Evolutionary conservation across 2,888 invertebrate species (phyloP).

Genomic region (Phortica okadai): DNA sequence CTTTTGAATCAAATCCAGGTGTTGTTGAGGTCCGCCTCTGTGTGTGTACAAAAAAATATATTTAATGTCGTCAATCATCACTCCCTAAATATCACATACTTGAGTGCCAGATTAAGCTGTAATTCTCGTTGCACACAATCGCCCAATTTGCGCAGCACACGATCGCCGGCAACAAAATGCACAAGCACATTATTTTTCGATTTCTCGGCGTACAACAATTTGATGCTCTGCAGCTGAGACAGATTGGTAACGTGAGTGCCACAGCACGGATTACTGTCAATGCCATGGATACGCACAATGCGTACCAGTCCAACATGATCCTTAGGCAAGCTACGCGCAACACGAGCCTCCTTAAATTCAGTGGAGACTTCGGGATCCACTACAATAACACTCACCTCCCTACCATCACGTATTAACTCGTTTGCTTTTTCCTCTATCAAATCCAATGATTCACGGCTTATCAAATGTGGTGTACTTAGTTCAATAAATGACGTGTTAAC

Average conservation of each 20-base stretch:
- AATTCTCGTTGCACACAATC: slow-evolving; percentile 82
- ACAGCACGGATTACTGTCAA: slow-evolving; percentile 91
- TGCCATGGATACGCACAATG: slow-evolving; percentile 85
- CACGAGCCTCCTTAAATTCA: slow-evolving; percentile 67
- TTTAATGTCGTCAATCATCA: not conserved
- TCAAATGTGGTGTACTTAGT: slow-evolving; percentile 78
- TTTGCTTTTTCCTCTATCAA: slow-evolving; percentile 82
- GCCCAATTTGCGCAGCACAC: slow-evolving; percentile 81
- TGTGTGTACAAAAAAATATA: not conserved
- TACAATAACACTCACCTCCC: slow-evolving; percentile 79
- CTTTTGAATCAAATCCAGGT: slow-evolving; percentile 85
- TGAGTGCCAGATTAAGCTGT: slow-evolving; percentile 82
- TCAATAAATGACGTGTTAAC: slow-evolving; percentile 86
- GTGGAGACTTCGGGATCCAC: slow-evolving; percentile 81
- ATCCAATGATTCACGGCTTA: slow-evolving; percentile 78
- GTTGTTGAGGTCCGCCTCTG: slow-evolving; percentile 84
- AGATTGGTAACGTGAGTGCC: slow-evolving; percentile 90
- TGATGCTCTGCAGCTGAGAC: slow-evolving; percentile 82
- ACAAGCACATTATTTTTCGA: slow-evolving; percentile 83
- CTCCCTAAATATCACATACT: slow-evolving; percentile 78
- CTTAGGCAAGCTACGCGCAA: slow-evolving; percentile 83
- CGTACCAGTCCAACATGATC: slow-evolving; percentile 87
- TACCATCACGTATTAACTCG: slow-evolving; percentile 81
- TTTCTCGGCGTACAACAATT: slow-evolving; percentile 83
- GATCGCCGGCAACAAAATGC: slow-evolving; percentile 84